Base-by-base conservation (phyloP, 2,797 vertebrate genomes). In the Argentina silus region DNA sequence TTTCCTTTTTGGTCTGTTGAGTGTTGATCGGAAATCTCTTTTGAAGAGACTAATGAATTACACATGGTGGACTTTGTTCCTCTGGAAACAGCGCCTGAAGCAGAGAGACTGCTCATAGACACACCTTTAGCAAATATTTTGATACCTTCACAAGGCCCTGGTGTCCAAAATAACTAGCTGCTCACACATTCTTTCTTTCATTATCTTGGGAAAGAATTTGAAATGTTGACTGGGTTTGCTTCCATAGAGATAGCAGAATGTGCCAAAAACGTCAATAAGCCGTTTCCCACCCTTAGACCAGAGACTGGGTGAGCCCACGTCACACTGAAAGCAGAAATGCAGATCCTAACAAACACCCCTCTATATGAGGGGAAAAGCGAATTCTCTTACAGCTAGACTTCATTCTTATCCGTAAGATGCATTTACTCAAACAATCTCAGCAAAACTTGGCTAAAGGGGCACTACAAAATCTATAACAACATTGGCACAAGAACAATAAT, bases 71-170 rank as follows among this genome's bases (percentile, higher is more conserved):
- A 87, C 84, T 90, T 88, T 82, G 83, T 82, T 88, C 78, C 66
- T 73, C 68, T 47, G 72, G 76, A 83, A 88, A 90, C 80, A 62
- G 44, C 7, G 81, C 83, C 83, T 76, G 78, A 78, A 81, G 78
- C 79, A 71, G 80, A 73, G 74, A 71, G 67, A 79, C 66, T 70
- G 65, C 81, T 85, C 67, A 75, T 21, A 83, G 87, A 91, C 89
- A 91, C 89, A 87, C 90, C 90, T 92, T 92, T 87, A 77, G 78
- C 88, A 90, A 92, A 93, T 91, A 92, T 92, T 90, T 84, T 87
- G 75, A 87, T 81, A 83, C 80, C 77, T 86, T 85, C 73, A 83
- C 81, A 81, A 71, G 63, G 80, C 67, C 75, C 82, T 12, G 47
- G 67, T 76, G 75, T 84, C 67, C 74, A 84, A 85, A 90, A 84